Evolutionary conservation across 1,140 invertebrate genomes (phyloP), one percentile per base, ranked within the genome.

Genomic region (Hycleus cichorii): DNA sequence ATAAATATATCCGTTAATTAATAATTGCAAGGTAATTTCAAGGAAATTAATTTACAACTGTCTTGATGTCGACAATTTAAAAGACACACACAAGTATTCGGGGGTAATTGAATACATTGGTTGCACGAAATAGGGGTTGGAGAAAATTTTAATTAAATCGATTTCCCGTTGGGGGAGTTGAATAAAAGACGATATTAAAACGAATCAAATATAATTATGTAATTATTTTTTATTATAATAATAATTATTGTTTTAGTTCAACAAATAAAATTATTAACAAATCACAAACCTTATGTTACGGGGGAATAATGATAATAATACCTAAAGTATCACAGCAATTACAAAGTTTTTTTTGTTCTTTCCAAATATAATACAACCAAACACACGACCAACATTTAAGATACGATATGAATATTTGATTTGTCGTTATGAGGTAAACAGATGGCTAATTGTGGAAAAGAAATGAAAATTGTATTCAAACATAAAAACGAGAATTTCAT

Each of bases 371-470:
- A 49, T 46, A 47, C 51, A 48, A 54, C 39, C 46, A 54, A 52
- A 40, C 18, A 49, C 44, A 54, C 51, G 46, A 54, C 39, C 47
- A 59, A 59, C 51, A 54, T 47, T 59, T 60, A 49, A 55, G 38
- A 55, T 55, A 55, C 50, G 58, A 60, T 60, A 60, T 60, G 58
- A 60, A 55, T 48, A 48, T 50, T 55, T 60, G 58, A 60, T 60
- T 60, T 60, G 58, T 60, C 58, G 25, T 55, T 42, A 51, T 60
- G 52, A 44, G 47, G 49, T 55, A 54, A 49, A 53, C 47, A 10
- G 48, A 47, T 44, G 44, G 27, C 24, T 49, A 26, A 11, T 39
- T 27, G 32, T 10, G 9, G 39, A 38, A 26, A 9, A 11, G 4
- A 49, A 49, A 38, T 32, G 4, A 32, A 32, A 32, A 32, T 32